Percentiles rank a stretch among this genome's conserved stretches.
Evolutionary conservation across 2,888 invertebrate species (phyloP).

Genomic region (Eledone cirrhosa): DNA sequence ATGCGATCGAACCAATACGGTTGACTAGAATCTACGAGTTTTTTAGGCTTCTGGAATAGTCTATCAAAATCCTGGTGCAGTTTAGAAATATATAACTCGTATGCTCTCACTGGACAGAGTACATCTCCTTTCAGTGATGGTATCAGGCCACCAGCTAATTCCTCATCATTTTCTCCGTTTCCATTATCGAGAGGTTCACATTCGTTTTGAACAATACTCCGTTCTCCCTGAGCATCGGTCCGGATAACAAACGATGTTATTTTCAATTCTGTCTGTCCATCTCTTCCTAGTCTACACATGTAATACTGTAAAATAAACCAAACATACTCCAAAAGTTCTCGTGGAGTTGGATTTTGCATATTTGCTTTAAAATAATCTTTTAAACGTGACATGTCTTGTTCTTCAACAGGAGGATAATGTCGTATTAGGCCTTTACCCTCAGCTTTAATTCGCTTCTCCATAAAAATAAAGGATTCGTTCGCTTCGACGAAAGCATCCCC

Average conservation of each 20-base stretch:
- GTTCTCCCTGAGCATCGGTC: slow-evolving; percentile 11
- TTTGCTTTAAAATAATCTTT: slow-evolving; percentile 18
- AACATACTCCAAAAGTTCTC: slow-evolving; percentile 16
- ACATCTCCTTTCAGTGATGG: slow-evolving; percentile 10
- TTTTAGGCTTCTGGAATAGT: slow-evolving; percentile 15
- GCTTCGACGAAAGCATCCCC: not conserved
- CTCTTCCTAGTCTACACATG: not conserved
- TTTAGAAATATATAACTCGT: slow-evolving; percentile 17
- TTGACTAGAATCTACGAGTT: not conserved
- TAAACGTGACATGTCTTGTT: slow-evolving; percentile 2
- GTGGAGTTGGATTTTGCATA: slow-evolving; percentile 14
- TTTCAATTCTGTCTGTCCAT: not conserved
- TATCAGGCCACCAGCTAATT: not conserved
- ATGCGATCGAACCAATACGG: slow-evolving; percentile 17
- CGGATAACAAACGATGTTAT: slow-evolving; percentile 11
- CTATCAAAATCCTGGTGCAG: slow-evolving; percentile 7
- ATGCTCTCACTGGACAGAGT: slow-evolving; percentile 1
- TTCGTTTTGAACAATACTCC: slow-evolving; percentile 11
- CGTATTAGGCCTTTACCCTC: not conserved
- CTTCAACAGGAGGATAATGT: not conserved
- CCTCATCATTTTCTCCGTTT: slow-evolving; percentile 5
- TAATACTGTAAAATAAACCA: slow-evolving; percentile 26
- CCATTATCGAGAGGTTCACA: not conserved
- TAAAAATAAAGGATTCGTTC: not conserved
- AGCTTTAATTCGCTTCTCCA: slow-evolving; percentile 4